Percentiles rank a stretch among this genome's conserved stretches.
phyloP scores from a whole-genome alignment of 2,797 vertebrate genomes.

The Alauda arvensis region DNA sequence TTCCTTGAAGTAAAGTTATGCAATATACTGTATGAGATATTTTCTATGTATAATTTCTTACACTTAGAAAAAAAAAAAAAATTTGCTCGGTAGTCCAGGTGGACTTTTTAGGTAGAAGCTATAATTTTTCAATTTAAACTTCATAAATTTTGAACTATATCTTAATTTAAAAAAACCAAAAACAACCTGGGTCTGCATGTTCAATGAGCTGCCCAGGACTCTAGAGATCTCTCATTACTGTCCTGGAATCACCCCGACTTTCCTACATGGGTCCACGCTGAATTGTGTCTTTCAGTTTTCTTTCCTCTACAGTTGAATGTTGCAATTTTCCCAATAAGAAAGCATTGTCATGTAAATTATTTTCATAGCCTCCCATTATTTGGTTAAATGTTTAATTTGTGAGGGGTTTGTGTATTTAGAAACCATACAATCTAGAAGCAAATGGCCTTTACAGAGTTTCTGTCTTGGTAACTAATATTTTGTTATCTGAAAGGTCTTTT shows the following conservation, averaged over 20 bases:
- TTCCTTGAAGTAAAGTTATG: background rate
- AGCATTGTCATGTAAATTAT: background rate
- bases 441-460: background rate
- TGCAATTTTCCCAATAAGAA: background rate
- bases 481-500: background rate
- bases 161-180: background rate
- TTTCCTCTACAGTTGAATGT: background rate
- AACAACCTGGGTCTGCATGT: background rate
- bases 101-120: background rate
- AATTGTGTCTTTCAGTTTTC: background rate
- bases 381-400: background rate
- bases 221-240: no score
- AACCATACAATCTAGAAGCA: background rate
- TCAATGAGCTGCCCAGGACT: no score
- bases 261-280: background rate
- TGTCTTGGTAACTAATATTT: background rate
- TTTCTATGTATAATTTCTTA: background rate
- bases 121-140: background rate
- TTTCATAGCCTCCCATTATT: background rate
- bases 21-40: background rate
- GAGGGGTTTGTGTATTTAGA: background rate
- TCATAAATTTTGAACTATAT: background rate
- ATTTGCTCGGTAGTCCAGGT: background rate
- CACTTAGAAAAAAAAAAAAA: background rate
- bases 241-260: no score